A percentile compares a stretch with the other conserved stretches of the same genome.
Evolutionary conservation across 92 coral and sea anemone species (phyloP).

Genomic region (Zoanthus sociatus): DNA sequence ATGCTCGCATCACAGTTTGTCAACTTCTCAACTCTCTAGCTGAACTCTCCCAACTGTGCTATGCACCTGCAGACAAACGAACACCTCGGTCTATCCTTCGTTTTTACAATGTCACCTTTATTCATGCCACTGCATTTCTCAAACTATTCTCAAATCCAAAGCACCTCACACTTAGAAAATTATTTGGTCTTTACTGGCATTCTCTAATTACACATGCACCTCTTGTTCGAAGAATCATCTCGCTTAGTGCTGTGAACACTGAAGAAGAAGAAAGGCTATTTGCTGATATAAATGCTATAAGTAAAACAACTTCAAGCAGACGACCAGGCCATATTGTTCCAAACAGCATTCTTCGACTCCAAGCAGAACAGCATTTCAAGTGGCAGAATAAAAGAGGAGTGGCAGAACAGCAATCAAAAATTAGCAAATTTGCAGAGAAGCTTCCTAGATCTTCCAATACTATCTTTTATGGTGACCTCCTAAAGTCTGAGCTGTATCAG

Average conservation of each 20-base stretch:
- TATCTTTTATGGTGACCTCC: not conserved
- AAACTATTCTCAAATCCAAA: constrained; percentile 4
- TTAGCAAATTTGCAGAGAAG: constrained; percentile 16
- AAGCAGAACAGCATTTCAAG: no score
- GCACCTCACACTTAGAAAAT: not conserved
- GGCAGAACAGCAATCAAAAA: constrained; percentile 24
- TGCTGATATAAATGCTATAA: constrained; percentile 16
- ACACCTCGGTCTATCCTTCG: not conserved
- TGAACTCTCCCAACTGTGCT: constrained; percentile 5
- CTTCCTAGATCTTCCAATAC: not conserved
- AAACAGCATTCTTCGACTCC: constrained; percentile 26
- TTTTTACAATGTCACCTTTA: not conserved
- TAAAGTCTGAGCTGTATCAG: constrained; percentile 3
- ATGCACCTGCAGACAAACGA: not conserved
- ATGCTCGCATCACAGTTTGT: constrained; percentile 11
- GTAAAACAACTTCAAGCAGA: constrained; percentile 11
- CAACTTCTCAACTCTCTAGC: constrained; percentile 10
- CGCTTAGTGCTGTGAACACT: constrained; percentile 14
- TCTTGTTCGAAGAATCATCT: constrained; percentile 17
- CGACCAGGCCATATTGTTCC: constrained; percentile 24
- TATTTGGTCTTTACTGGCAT: not conserved
- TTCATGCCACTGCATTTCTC: not conserved
- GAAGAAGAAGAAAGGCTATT: constrained; percentile 38
- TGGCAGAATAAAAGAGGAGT: not conserved
- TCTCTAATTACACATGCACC: not conserved